Evolutionary conservation across 2,797 vertebrate genomes (phyloP).

Genomic region (Molothrus aeneus): DNA sequence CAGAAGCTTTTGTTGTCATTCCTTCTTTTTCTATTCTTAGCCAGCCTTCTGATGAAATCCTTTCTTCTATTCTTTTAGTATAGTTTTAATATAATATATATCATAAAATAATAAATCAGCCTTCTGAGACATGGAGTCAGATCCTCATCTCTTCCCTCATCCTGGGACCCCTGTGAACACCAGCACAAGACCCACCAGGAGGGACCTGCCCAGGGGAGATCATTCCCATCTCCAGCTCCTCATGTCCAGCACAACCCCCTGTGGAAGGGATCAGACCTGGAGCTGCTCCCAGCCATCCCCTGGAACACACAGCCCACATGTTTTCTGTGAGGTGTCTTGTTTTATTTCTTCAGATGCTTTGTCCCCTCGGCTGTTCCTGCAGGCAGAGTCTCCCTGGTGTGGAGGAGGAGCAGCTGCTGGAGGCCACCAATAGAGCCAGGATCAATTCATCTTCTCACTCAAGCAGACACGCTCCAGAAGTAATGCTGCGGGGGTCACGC

Average conservation of each 20-base stretch:
- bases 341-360: background rate
- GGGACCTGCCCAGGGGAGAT: background rate
- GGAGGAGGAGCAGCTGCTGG: constrained; percentile 35
- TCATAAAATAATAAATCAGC: no score
- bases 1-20: no score
- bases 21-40: no score
- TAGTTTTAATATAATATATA: no score
- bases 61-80: no score
- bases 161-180: no score
- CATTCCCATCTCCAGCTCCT: background rate
- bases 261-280: background rate
- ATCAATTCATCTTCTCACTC: constrained; percentile 42
- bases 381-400: background rate
- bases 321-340: background rate
- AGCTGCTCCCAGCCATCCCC: fast-evolving
- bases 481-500: background rate
- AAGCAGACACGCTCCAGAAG: background rate
- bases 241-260: background rate
- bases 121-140: no score
- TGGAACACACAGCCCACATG: fast-evolving
- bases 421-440: background rate
- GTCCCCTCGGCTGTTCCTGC: background rate
- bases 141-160: no score
- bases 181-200: no score
- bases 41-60: no score